Evolutionary conservation across 2,113 vertebrate species (phyloP).

Genomic region (Hippolais icterina): DNA sequence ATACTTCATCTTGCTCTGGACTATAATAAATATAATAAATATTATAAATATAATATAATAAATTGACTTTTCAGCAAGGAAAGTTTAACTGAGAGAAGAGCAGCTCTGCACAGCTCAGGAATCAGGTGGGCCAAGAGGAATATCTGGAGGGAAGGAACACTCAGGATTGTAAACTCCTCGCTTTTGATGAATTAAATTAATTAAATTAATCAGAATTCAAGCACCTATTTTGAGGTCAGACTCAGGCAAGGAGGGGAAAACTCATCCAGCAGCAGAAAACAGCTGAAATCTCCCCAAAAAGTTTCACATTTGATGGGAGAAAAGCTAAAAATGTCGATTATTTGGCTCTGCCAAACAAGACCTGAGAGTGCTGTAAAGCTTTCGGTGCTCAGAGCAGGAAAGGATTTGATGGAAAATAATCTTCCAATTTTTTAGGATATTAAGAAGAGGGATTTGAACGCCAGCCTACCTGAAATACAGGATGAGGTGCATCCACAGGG

Average conservation of each 20-base stretch:
- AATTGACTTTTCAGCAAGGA: neutral
- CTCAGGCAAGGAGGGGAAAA: no score
- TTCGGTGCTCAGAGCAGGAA: neutral
- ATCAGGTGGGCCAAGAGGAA: neutral
- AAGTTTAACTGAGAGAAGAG: neutral
- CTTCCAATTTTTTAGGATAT: neutral
- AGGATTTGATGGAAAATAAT: neutral
- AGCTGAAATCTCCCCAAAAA: fast-evolving
- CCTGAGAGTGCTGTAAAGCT: neutral
- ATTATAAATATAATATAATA: neutral
- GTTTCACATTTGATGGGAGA: neutral
- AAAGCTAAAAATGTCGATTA: neutral
- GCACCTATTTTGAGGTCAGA: no score
- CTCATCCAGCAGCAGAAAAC: neutral
- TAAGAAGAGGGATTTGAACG: neutral
- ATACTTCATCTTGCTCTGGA: neutral
- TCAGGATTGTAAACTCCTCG: neutral
- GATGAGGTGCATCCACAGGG: neutral
- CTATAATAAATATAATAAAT: neutral
- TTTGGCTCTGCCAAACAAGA: neutral
- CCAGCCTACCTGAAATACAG: neutral
- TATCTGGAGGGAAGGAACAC: fast-evolving
- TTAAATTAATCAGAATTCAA: no score
- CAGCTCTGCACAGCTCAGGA: neutral
- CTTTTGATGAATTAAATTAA: neutral